These are phyloP conservation scores for Rhyzopertha dominica DNA, from an alignment of 1,140 invertebrate genomes.

Conservation along the genomic window DNA sequence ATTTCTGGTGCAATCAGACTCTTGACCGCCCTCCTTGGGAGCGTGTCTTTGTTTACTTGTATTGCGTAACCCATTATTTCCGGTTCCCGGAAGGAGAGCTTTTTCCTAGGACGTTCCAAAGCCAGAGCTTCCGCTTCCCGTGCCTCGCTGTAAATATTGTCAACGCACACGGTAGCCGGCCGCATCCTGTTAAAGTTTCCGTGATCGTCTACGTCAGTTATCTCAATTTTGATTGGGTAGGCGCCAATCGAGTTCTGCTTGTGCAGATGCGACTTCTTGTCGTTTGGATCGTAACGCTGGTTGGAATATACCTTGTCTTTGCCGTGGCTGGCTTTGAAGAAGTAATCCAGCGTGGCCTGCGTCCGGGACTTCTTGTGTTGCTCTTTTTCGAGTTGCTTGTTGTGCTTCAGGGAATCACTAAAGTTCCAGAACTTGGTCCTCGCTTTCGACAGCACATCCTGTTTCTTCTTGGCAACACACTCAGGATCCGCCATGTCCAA, in stretches of 20 bases:
- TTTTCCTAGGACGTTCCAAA: constrained; percentile 69
- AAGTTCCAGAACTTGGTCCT: constrained; percentile 38
- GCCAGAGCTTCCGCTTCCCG: constrained; percentile 45
- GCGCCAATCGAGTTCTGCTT: constrained; percentile 41
- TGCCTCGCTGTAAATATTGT: constrained; percentile 39
- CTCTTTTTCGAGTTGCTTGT: constrained; percentile 25
- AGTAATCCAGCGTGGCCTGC: constrained; percentile 39
- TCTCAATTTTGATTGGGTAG: constrained; percentile 41
- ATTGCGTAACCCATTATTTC: constrained; percentile 54
- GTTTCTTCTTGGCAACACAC: constrained; percentile 33
- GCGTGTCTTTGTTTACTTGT: constrained; percentile 12
- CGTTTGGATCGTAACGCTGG: not conserved
- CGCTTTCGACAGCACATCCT: constrained; percentile 39
- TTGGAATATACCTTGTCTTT: constrained; percentile 22
- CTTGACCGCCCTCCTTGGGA: constrained; percentile 7
- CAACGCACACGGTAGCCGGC: constrained; percentile 46
- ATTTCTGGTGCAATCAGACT: constrained; percentile 4
- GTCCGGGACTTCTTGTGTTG: constrained; percentile 34
- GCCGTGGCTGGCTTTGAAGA: constrained; percentile 35
- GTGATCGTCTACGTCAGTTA: constrained; percentile 37
- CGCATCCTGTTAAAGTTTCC: constrained; percentile 43
- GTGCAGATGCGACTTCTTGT: constrained; percentile 22
- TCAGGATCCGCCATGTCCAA: constrained; percentile 38
- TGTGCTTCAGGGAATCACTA: constrained; percentile 30
- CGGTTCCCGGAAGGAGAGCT: constrained; percentile 78